Conservation (phyloP, 92 coral and sea anemone genomes). For the Phenganax stokvisi region DNA sequence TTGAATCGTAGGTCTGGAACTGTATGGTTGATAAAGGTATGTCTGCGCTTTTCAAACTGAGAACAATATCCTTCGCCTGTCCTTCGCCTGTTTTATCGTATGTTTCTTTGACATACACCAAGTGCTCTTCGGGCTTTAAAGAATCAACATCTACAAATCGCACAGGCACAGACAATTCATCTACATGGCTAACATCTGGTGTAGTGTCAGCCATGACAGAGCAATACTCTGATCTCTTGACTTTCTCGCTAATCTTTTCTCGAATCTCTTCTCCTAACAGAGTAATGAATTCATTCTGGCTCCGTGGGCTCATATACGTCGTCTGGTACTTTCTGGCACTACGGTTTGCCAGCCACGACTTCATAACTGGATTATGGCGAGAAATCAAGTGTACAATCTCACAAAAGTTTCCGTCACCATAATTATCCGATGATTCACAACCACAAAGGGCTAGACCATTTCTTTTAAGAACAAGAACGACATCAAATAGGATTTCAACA, state of each 20-base stretch:
- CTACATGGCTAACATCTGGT: conserved; percentile 28
- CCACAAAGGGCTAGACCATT: conserved; percentile 19
- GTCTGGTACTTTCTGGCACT: not conserved
- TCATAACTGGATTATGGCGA: conserved; percentile 34
- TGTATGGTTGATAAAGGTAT: conserved; percentile 1
- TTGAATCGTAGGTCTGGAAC: conserved; percentile 16
- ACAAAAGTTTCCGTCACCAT: conserved; percentile 11
- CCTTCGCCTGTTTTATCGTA: conserved; percentile 15
- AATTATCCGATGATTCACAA: not conserved
- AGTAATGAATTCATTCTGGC: conserved; percentile 27
- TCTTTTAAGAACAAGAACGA: conserved; percentile 3
- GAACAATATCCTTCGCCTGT: conserved; percentile 14
- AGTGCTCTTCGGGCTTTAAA: not conserved
- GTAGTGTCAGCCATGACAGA: conserved; percentile 26
- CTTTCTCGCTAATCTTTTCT: conserved; percentile 3
- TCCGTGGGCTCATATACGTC: conserved; percentile 20
- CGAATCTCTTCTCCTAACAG: conserved; percentile 12
- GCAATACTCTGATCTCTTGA: conserved; percentile 16
- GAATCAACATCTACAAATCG: conserved; percentile 24
- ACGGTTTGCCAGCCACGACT: not conserved
- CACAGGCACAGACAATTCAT: conserved; percentile 20
- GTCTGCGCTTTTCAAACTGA: conserved; percentile 11
- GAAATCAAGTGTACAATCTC: conserved; percentile 8
- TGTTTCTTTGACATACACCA: conserved; percentile 1
- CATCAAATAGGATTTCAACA: not conserved